Percentiles rank a stretch among this genome's conserved stretches.
phyloP scores from a whole-genome alignment of 2,113 vertebrate genomes.

The Arenaria interpres region DNA sequence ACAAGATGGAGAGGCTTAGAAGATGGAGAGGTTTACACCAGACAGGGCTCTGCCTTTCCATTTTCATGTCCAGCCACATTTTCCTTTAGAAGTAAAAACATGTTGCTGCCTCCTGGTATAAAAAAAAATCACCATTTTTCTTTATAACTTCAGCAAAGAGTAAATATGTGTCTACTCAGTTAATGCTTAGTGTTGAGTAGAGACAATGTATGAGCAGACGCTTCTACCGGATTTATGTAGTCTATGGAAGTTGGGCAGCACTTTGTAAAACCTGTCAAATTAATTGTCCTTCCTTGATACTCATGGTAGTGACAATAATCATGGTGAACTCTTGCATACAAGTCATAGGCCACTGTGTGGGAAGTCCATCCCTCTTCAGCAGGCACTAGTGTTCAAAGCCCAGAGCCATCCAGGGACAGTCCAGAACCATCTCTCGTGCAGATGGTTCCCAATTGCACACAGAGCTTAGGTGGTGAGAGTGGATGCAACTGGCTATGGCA shows the following conservation, averaged over 20 bases:
- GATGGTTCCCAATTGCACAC: background rate
- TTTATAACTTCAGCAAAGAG: background rate
- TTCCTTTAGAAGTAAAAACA: background rate
- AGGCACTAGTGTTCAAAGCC: background rate
- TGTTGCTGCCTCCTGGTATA: background rate
- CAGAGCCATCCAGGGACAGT: background rate
- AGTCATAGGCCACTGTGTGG: background rate
- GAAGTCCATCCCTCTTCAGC: background rate
- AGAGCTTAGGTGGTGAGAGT: background rate
- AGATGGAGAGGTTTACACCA: background rate
- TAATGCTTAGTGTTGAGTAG: background rate
- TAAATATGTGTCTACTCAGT: background rate
- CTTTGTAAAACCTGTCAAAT: background rate
- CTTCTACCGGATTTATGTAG: background rate
- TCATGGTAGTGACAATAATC: fast-evolving
- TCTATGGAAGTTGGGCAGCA: background rate
- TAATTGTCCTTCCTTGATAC: background rate
- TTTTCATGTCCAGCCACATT: background rate
- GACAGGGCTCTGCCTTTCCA: background rate
- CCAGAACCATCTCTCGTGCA: background rate
- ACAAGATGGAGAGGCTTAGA: background rate
- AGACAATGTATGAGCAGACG: background rate
- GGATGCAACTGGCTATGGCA: background rate
- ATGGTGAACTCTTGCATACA: background rate
- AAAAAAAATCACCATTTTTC: background rate